Percentiles rank a stretch among this genome's conserved stretches.
phyloP scores from a whole-genome alignment of 2,888 invertebrate genomes.

The Chrysopilus asiliformis region DNA sequence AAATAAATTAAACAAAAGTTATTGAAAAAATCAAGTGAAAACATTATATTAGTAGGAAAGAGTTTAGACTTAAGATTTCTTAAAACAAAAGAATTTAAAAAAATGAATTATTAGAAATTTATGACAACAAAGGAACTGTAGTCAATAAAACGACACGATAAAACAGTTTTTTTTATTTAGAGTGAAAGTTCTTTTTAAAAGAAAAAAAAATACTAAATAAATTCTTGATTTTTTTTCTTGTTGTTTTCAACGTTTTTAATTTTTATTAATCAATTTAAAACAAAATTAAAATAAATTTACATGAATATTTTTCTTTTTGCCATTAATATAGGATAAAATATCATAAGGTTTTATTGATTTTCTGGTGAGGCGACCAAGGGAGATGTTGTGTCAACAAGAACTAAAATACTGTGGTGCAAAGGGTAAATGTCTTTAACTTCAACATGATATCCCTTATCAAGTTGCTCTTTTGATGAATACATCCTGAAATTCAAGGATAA shows the following conservation, averaged over 20 bases:
- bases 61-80: too few relatives aligned
- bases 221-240: background rate
- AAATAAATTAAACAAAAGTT: too few relatives aligned
- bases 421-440: conserved; percentile 42
- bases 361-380: too few relatives aligned
- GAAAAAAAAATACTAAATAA: background rate
- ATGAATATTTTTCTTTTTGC: background rate
- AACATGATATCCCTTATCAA: conserved; percentile 41
- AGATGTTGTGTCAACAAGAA: conserved; percentile 49
- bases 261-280: background rate
- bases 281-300: background rate
- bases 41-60: too few relatives aligned
- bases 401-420: conserved; percentile 42
- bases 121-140: too few relatives aligned
- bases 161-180: too few relatives aligned
- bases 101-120: too few relatives aligned
- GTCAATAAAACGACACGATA: too few relatives aligned
- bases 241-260: background rate
- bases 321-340: background rate
- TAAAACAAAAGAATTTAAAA: too few relatives aligned
- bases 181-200: too few relatives aligned
- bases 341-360: background rate
- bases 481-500: conserved; percentile 19
- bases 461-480: conserved; percentile 41
- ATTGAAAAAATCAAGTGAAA: too few relatives aligned